These are phyloP conservation scores for Ethmia dodecea DNA, from an alignment of 2,888 invertebrate genomes.

Conservation along the genomic window DNA sequence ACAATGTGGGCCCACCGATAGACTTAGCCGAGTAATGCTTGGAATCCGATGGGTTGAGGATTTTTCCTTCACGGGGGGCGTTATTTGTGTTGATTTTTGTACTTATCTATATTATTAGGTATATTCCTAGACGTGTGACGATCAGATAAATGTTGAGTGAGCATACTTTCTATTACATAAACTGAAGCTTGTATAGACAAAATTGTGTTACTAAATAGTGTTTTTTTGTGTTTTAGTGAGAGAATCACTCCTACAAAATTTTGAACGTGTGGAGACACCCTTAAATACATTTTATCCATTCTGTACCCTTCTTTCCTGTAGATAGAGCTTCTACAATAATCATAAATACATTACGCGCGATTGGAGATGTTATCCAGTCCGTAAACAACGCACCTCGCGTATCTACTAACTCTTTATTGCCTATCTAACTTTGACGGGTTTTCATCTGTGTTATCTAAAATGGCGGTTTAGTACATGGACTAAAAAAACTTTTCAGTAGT, in stretches of 20 bases:
- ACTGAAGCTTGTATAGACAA: not conserved
- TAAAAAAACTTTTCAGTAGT: too few relatives aligned
- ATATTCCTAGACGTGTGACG: not conserved
- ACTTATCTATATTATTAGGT: not conserved
- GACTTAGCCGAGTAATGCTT: slow-evolving; percentile 53
- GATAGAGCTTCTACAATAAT: slow-evolving; percentile 60
- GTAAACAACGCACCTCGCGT: slow-evolving; percentile 63
- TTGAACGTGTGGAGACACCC: not conserved
- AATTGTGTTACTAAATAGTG: not conserved
- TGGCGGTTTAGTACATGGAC: too few relatives aligned
- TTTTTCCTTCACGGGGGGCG: slow-evolving; percentile 5
- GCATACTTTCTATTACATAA: not conserved
- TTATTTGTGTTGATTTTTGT: slow-evolving; percentile 13
- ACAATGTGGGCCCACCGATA: slow-evolving; percentile 68
- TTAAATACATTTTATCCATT: not conserved
- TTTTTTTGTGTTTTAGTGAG: not conserved
- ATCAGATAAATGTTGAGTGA: not conserved
- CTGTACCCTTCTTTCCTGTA: slow-evolving; percentile 1
- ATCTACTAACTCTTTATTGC: slow-evolving; percentile 61
- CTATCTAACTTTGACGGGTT: slow-evolving; percentile 70
- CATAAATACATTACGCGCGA: slow-evolving; percentile 77
- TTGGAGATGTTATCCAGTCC: slow-evolving; percentile 61
- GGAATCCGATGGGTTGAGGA: slow-evolving; percentile 3
- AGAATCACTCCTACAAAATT: not conserved
- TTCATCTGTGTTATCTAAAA: too few relatives aligned